Base-by-base conservation (phyloP, 2,888 invertebrate species). In the Byasa hedistus region DNA sequence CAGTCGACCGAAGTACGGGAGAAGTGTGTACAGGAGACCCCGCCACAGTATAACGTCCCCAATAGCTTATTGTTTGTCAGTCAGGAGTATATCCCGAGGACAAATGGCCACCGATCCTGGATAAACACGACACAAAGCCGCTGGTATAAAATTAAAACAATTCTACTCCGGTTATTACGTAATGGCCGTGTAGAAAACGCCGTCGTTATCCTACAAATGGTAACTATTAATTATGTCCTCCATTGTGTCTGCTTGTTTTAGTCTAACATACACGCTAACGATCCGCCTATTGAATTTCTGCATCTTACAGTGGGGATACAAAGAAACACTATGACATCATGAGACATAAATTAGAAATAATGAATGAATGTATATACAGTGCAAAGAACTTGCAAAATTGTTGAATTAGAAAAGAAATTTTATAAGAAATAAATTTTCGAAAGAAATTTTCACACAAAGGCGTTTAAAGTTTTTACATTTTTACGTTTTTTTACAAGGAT, bases 11-110 rank as follows among this genome's bases (percentile, higher is more conserved):
- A 54, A 21, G 39, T 39, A 39, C 19, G 51, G 2, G 51, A 1
- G 21, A 70, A 61, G 65, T 71, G 72, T 73, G 75, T 72, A 70
- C 70, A 67, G 70, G 70, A 68, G 54, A 71, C 69, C 27, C 68
- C 70, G 68, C 68, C 83, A 82, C 84, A 81, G 82, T 84, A 86
- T 89, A 87, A 89, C 82, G 91, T 91, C 90, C 74, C 69, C 73
- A 69, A 72, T 73, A 68, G 77, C 76, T 80, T 82, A 91, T 91
- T 91, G 91, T 91, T 84, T 85, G 91, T 89, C 91, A 90, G 85
- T 91, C 91, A 89, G 74, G 69, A 73, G 76, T 81, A 82, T 82
- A 85, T 85, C 87, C 80, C 80, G 76, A 80, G 86, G 90, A 91
- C 91, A 91, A 91, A 91, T 91, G 85, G 86, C 82, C 79, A 72